These are phyloP conservation scores for Pungitius pungitius DNA, from an alignment of 2,113 vertebrate species.

Conservation along the genomic window DNA sequence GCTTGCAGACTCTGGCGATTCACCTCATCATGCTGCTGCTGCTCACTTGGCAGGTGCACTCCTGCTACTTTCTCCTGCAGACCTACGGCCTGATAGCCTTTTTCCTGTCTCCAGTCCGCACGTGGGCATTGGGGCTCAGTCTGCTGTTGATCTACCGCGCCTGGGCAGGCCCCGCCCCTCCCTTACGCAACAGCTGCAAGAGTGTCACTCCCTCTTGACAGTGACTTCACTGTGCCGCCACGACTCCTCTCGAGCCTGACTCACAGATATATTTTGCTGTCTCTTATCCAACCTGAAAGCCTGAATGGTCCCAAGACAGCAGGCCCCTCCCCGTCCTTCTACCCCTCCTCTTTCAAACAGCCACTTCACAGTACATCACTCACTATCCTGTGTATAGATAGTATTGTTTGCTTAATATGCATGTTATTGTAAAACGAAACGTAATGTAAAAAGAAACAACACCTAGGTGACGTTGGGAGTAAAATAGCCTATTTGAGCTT, in stretches of 20 bases:
- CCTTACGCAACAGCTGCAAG: constrained; percentile 82
- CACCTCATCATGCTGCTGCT: constrained; percentile 86
- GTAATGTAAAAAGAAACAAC: constrained; percentile 34
- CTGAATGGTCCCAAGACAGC: constrained; percentile 6
- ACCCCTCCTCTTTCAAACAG: constrained; percentile 21
- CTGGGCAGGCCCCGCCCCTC: constrained; percentile 83
- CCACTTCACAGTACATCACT: constrained; percentile 38
- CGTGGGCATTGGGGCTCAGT: constrained; percentile 86
- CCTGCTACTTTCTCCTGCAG: constrained; percentile 89
- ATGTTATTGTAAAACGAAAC: constrained; percentile 70
- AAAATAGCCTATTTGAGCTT: constrained; percentile 9
- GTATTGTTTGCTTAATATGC: constrained; percentile 71
- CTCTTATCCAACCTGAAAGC: constrained; percentile 20
- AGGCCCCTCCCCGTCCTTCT: not conserved
- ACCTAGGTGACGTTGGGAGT: constrained; percentile 26
- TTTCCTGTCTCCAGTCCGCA: constrained; percentile 90
- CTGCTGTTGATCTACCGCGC: constrained; percentile 83
- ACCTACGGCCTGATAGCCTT: constrained; percentile 90
- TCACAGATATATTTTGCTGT: constrained; percentile 58
- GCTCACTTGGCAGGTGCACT: constrained; percentile 90
- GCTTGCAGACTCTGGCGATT: constrained; percentile 67
- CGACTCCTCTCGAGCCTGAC: constrained; percentile 31
- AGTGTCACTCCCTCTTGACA: constrained; percentile 82
- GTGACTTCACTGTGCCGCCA: constrained; percentile 51
- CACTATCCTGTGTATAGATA: constrained; percentile 54